These are phyloP conservation scores for Drosophila nannoptera DNA, from an alignment of 1,140 invertebrate species.

Conservation along the genomic window DNA sequence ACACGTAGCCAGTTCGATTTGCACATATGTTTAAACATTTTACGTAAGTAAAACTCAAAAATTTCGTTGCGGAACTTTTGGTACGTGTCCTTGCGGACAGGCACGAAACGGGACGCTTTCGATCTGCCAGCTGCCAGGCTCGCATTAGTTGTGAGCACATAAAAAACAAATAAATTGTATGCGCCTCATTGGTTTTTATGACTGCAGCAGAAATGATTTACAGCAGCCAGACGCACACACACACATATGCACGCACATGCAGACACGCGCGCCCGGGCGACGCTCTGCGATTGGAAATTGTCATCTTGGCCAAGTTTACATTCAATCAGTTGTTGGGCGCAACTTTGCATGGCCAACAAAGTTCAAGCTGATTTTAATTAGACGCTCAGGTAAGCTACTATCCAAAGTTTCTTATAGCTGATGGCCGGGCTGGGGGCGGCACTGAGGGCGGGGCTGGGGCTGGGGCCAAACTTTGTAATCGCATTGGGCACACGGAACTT, in stretches of 20 bases:
- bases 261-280: not conserved
- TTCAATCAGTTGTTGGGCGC: constrained; percentile 26
- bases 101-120: constrained; percentile 52
- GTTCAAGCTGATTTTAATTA: constrained; percentile 51
- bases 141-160: constrained; percentile 72
- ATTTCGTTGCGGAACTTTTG: constrained; percentile 73
- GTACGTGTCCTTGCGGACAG: constrained; percentile 59
- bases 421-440: no score
- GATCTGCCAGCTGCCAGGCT: constrained; percentile 53
- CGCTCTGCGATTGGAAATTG: constrained; percentile 11
- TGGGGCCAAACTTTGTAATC: constrained; percentile 55
- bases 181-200: constrained; percentile 73
- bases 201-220: constrained; percentile 76
- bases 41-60: constrained; percentile 58
- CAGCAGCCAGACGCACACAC: constrained; percentile 9
- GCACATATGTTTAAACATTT: constrained; percentile 55
- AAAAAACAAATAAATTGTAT: constrained; percentile 76
- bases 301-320: constrained; percentile 28
- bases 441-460: not conserved
- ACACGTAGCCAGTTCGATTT: constrained; percentile 48
- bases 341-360: constrained; percentile 11
- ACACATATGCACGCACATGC: not conserved
- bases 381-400: constrained; percentile 20
- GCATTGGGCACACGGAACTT: constrained; percentile 51
- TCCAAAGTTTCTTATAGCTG: constrained; percentile 7